Conservation (phyloP, 1,140 invertebrate species). For the Ruditapes philippinarum region DNA sequence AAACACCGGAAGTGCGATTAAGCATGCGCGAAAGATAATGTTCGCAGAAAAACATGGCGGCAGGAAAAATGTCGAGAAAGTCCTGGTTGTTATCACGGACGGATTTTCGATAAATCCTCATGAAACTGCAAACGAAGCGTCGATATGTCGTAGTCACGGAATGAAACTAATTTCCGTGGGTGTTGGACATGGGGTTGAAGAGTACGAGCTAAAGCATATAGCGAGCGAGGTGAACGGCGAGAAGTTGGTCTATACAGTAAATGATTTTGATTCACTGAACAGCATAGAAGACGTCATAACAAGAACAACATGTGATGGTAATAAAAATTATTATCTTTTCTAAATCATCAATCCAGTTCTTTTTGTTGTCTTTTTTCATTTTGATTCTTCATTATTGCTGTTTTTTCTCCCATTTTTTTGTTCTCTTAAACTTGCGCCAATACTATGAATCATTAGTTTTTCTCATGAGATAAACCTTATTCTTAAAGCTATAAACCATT, state of each 20-base stretch:
- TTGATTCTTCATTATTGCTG: no score
- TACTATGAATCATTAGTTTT: no score
- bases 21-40: slow-evolving; percentile 6
- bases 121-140: slow-evolving; percentile 65
- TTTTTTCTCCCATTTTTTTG: no score
- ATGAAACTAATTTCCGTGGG: slow-evolving; percentile 77
- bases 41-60: slow-evolving; percentile 31
- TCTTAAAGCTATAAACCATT: no score
- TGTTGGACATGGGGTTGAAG: slow-evolving; percentile 71
- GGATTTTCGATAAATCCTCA: slow-evolving; percentile 71
- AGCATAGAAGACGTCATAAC: slow-evolving; percentile 53
- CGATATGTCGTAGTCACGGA: slow-evolving; percentile 57
- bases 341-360: no score
- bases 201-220: slow-evolving; percentile 71
- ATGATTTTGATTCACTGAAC: slow-evolving; percentile 67
- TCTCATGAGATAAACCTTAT: no score
- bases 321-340: background rate
- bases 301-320: slow-evolving; percentile 19
- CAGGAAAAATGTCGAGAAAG: slow-evolving; percentile 48
- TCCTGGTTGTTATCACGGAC: slow-evolving; percentile 76
- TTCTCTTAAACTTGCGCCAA: no score
- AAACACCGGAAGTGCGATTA: background rate
- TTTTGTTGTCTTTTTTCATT: no score
- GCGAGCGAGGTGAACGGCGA: slow-evolving; percentile 59
- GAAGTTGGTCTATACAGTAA: slow-evolving; percentile 68